phyloP scores from a whole-genome alignment of 2,888 invertebrate genomes.

The Hetaerina titia region DNA sequence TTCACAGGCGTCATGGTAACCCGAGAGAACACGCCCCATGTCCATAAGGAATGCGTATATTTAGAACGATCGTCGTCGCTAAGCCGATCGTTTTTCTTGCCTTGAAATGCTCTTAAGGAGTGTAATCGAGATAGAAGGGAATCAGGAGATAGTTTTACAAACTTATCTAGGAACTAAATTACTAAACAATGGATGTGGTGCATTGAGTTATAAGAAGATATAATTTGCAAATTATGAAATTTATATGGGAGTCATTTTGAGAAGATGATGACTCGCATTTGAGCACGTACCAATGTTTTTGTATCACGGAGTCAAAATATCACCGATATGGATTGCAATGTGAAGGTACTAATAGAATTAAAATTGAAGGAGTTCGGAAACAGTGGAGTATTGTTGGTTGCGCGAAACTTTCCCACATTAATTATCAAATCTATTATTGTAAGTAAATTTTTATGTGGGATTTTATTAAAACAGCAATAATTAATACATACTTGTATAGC shows the following conservation, averaged over 20 bases:
- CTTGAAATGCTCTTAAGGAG: not conserved
- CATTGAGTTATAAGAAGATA: not conserved
- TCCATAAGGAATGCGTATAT: conserved; percentile 34
- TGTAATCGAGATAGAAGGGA: not conserved
- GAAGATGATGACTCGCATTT: too few species aligned
- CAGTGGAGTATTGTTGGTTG: too few species aligned
- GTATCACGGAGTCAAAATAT: not conserved
- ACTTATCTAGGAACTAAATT: not conserved
- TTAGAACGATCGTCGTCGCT: conserved; percentile 37
- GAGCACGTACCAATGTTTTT: too few species aligned
- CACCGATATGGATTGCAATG: not conserved
- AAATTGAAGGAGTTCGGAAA: too few species aligned
- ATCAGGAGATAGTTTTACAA: not conserved
- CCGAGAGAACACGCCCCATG: not conserved
- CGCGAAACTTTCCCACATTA: too few species aligned
- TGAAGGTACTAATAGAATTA: too few species aligned
- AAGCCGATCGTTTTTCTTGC: conserved; percentile 16
- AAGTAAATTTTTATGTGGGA: too few species aligned
- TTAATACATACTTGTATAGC: too few species aligned
- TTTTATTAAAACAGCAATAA: too few species aligned
- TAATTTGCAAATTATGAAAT: not conserved
- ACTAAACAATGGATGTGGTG: not conserved
- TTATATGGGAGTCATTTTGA: not conserved
- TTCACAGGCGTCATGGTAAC: not conserved
- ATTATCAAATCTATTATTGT: too few species aligned